A percentile compares a stretch with the other conserved stretches of the same genome.
Conservation (phyloP, 2,797 vertebrate species). For the Oreochromis grahami region DNA sequence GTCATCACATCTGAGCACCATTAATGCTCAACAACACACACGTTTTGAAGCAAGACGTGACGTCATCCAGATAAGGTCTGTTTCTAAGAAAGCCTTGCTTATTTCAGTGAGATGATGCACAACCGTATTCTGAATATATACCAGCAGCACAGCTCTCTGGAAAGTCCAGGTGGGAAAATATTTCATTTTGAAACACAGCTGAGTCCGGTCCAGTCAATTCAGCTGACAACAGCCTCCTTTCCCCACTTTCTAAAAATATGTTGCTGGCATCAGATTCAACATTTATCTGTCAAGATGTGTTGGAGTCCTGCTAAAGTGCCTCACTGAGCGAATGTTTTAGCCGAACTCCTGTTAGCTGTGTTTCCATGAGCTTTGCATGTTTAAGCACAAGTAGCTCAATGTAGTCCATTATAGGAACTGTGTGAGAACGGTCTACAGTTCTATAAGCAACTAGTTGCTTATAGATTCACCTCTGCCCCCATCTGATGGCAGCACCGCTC, state of each 20-base stretch:
- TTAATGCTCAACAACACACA: not conserved
- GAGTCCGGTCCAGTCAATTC: not conserved
- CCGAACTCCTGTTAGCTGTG: not conserved
- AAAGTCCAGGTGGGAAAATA: not conserved
- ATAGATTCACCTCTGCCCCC: not conserved
- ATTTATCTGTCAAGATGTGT: not conserved
- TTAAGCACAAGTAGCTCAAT: not conserved
- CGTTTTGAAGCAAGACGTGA: not conserved
- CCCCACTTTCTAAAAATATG: not conserved
- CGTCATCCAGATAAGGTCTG: not conserved
- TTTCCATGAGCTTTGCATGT: not conserved
- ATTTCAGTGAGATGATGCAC: no score
- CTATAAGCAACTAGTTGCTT: no score
- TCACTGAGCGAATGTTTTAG: not conserved
- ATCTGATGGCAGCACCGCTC: not conserved
- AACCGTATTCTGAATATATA: not conserved
- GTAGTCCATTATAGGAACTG: not conserved
- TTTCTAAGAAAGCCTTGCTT: not conserved
- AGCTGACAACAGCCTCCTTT: not conserved
- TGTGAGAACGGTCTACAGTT: not conserved
- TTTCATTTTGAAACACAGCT: not conserved
- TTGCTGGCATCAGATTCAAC: not conserved
- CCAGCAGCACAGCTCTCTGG: not conserved
- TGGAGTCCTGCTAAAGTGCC: not conserved
- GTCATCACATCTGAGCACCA: not conserved